phyloP scores from a whole-genome alignment of 2,888 invertebrate species.

The Diploptera punctata region DNA sequence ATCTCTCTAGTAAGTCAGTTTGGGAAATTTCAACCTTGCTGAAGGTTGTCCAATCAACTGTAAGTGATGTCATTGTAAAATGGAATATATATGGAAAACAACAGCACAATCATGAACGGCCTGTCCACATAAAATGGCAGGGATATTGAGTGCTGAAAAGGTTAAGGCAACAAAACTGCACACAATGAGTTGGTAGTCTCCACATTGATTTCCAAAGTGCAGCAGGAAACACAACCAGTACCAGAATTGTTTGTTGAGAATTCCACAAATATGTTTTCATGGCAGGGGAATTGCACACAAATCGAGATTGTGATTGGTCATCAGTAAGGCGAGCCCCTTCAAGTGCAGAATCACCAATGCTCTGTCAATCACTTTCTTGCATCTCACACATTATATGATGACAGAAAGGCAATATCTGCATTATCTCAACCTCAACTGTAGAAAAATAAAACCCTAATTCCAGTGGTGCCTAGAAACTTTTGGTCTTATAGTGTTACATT shows the following conservation, averaged over 20 bases:
- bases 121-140: not conserved
- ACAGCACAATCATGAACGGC: not conserved
- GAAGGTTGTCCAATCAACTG: not conserved
- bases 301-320: no score
- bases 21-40: not conserved
- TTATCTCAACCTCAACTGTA: no score
- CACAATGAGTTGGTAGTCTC: not conserved
- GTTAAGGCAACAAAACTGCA: not conserved
- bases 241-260: not conserved
- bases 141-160: not conserved
- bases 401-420: no score
- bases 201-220: not conserved
- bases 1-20: not conserved
- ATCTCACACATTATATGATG: no score
- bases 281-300: not conserved
- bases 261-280: not conserved
- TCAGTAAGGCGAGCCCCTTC: no score
- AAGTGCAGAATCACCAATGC: no score
- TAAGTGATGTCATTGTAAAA: not conserved
- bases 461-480: no score
- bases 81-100: not conserved
- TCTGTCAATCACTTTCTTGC: no score
- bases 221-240: not conserved
- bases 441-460: no score
- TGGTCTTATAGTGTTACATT: no score